Conservation (phyloP, 2,797 vertebrate species). For the Enteromius anoplus region DNA sequence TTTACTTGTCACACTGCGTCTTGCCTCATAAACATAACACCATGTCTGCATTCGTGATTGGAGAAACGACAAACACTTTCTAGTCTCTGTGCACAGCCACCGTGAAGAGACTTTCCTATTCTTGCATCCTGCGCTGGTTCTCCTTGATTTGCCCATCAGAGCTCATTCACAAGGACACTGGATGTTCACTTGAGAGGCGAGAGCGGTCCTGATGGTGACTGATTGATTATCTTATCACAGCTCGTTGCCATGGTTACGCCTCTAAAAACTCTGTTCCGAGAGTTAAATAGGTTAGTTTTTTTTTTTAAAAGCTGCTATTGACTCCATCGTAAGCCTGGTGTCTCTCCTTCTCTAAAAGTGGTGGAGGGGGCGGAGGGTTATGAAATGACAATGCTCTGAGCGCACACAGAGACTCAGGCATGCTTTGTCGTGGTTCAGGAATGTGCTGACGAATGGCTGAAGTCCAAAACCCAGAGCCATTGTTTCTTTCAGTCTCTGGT, state of each 20-base stretch:
- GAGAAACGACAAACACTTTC: too few species aligned
- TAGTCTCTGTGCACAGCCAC: not conserved
- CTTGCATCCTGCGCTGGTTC: not conserved
- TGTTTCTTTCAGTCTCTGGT: constrained; percentile 57
- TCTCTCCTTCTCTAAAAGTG: constrained; percentile 27
- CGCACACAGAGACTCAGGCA: constrained; percentile 68
- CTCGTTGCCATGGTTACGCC: constrained; percentile 33
- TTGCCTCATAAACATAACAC: too few species aligned
- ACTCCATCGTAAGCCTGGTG: not conserved
- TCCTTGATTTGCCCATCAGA: constrained; percentile 17
- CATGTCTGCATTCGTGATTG: too few species aligned
- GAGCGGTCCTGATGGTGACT: constrained; percentile 4
- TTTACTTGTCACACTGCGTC: too few species aligned
- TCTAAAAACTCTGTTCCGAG: not conserved
- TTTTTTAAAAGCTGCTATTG: not conserved
- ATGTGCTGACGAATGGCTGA: constrained; percentile 78
- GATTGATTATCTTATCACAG: constrained; percentile 18
- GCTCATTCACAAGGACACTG: constrained; percentile 4
- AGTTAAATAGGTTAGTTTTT: not conserved
- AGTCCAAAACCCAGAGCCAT: constrained; percentile 70
- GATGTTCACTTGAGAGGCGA: constrained; percentile 18
- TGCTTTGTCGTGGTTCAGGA: constrained; percentile 78
- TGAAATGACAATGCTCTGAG: constrained; percentile 71
- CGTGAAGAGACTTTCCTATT: not conserved
- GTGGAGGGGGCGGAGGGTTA: not conserved